Evolutionary conservation across 2,797 vertebrate species (phyloP), one percentile per base, ranked within the genome.

Genomic region (Esox masquinongy): DNA sequence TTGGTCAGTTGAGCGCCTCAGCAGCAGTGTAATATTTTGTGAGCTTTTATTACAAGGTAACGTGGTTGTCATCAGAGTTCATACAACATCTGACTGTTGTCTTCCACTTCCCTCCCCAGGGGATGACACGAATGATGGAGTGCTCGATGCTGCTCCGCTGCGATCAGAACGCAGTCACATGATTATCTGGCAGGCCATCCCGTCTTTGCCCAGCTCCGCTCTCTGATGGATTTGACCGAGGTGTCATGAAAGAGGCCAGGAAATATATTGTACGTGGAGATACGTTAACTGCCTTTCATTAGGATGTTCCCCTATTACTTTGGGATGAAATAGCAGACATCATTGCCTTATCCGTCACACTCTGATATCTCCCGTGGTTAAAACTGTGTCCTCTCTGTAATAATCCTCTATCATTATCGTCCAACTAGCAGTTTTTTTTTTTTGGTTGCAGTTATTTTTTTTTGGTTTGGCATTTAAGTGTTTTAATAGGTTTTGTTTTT

Each of bases 111-210:
- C 84, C 31, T 49, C 29, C 79, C 43, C 83, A 96, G 95, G 95
- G 47, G 95, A 96, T 34, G 94, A 95, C 69, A 91, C 83, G 9
- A 92, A 83, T n/a, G 95, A 95, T 5, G 89, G 86, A 34, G 79
- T 80, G 9, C 81, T 88, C 34, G 92, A 94, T 73, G 76, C 83
- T 36, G 77, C 91, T 0, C 92, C 91, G 26, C 93, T 91, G 73
- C 89, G 94, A 73, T 93, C 93, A 8, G 95, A 96, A 72, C 92
- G 95, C 50, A 95, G 95, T 90, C 95, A 96, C 83, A 92, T 96
- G 89, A 95, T 96, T 77, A 92, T 96, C 84, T 96, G 95, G 95
- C 94, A 95, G 83, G 91, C 89, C 19, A 47, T 73, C 51, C 80
- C 84, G 1, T 79, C 88, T 1, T 68, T 92, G 36, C 92, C 93